Evolutionary conservation across 2,113 vertebrate species (phyloP), one percentile per base, ranked within the genome.

Genomic region (Varanus salvator): DNA sequence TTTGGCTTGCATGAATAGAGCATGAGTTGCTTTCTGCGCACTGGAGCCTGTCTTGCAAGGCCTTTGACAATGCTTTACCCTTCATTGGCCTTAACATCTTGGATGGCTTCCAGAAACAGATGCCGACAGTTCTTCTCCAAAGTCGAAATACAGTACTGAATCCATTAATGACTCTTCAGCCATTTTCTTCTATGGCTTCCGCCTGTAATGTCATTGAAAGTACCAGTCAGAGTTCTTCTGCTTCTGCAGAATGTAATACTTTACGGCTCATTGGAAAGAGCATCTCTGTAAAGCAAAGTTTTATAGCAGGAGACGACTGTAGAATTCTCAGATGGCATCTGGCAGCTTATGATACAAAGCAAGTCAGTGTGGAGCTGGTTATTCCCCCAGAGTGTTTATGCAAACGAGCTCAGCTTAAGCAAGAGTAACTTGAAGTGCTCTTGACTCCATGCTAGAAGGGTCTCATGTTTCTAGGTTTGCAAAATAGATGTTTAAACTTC

Each of bases 221-320:
- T 91, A 38, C 1, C 86, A 89, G 90, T 75, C 80, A 87, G 90
- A 93, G 52, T 57, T 94, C 84, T 85, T 94, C 77, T 7, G 31
- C 91, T 94, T 90, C 78, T 93, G 1, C 0, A 94, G 90, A 91
- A 94, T 85, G 84, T 81, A 93, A 93, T 92, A 92, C 0, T 69
- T 94, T 93, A 93, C 0, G 60, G 94, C 92, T 97, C 94, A 95
- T 96, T 96, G 94, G 89, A 92, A 95, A 92, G 0, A n/a, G n/a
- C 90, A 89, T 92, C 60, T 54, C 84, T 50, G 81, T 90, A 95
- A 93, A 94, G 81, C 50, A 93, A 91, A 86, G 57, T 89, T 95
- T 95, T 93, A 93, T 64, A 90, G 91, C 87, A 92, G 87, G 90
- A 93, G 9, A 83, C 84, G 90, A 96, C 64, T 75, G 85, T 3